A percentile compares a stretch with the other conserved stretches of the same genome.
These are phyloP conservation scores for Leptopilina syphax DNA, from an alignment of 2,888 invertebrate genomes.

Conservation along the genomic window DNA sequence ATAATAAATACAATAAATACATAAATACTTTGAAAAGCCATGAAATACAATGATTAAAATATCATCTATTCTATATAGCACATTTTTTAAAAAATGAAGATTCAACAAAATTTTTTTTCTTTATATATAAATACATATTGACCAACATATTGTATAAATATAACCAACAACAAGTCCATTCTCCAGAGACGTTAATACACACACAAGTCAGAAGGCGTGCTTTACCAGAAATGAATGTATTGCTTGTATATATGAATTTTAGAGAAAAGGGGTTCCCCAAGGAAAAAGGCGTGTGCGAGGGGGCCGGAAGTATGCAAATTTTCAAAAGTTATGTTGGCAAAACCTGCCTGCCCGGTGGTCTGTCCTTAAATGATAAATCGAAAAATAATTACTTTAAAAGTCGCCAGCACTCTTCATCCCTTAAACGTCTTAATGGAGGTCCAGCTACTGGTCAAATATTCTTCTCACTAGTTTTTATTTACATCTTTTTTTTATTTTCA, in stretches of 20 bases:
- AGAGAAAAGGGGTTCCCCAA: conserved; percentile 25
- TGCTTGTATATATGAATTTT: conserved; percentile 13
- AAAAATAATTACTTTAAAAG: conserved; percentile 66
- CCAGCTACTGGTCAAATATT: conserved; percentile 45
- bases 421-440: conserved; percentile 45
- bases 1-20: too few relatives aligned
- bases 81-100: background rate
- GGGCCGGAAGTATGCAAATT: conserved; percentile 69
- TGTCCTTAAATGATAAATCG: conserved; percentile 66
- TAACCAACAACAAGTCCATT: conserved; percentile 16
- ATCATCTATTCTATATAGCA: background rate
- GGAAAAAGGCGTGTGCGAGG: conserved; percentile 42
- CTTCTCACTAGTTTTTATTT: conserved; percentile 29
- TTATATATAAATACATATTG: background rate
- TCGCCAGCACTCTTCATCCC: conserved; percentile 32
- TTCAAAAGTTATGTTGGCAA: conserved; percentile 66
- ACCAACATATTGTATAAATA: conserved; percentile 27
- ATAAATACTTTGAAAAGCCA: too few relatives aligned
- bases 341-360: conserved; percentile 72
- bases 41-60: too few relatives aligned
- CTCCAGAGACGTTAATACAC: conserved; percentile 4
- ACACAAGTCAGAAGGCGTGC: conserved; percentile 44
- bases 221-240: conserved; percentile 22
- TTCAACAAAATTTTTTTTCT: conserved; percentile 11
- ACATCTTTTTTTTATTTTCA: background rate